phyloP scores from a whole-genome alignment of 2,888 invertebrate species.

The Mythimna vitellina region DNA sequence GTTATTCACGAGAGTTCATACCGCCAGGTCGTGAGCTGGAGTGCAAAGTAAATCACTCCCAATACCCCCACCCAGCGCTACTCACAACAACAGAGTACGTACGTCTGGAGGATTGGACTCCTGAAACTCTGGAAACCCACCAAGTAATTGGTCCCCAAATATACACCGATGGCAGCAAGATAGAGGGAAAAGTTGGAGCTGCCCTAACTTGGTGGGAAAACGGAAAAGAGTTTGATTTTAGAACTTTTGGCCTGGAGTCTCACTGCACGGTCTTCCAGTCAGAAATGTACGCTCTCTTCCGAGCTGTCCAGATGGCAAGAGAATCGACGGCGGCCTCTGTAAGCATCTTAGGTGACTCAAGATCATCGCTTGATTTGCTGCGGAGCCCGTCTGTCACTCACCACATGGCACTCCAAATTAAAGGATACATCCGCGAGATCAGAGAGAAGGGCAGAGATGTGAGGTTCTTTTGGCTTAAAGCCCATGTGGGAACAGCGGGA shows the following conservation, averaged over 20 bases:
- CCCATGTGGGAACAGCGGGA: not conserved
- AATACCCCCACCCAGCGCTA: too few species aligned
- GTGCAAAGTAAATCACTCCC: too few species aligned
- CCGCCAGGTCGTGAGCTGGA: too few species aligned
- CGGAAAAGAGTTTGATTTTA: too few species aligned
- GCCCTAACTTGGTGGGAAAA: constrained; percentile 3
- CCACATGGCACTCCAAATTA: too few species aligned
- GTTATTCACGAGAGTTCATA: too few species aligned
- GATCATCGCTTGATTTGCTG: too few species aligned
- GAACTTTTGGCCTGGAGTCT: too few species aligned
- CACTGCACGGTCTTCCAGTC: not conserved
- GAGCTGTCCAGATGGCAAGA: too few species aligned
- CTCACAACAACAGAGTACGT: constrained; percentile 7
- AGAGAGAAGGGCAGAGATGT: not conserved
- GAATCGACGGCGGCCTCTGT: too few species aligned
- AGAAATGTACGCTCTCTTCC: not conserved
- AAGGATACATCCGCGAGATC: too few species aligned
- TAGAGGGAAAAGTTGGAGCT: constrained; percentile 1
- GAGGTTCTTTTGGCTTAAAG: not conserved
- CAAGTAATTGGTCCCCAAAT: constrained; percentile 1
- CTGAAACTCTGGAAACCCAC: not conserved
- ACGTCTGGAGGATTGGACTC: not conserved
- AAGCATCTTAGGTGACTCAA: not conserved
- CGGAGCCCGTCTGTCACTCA: too few species aligned
- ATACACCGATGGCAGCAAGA: constrained; percentile 5